phyloP scores from a whole-genome alignment of 2,888 invertebrate genomes.

The Cyaniris semiargus region DNA sequence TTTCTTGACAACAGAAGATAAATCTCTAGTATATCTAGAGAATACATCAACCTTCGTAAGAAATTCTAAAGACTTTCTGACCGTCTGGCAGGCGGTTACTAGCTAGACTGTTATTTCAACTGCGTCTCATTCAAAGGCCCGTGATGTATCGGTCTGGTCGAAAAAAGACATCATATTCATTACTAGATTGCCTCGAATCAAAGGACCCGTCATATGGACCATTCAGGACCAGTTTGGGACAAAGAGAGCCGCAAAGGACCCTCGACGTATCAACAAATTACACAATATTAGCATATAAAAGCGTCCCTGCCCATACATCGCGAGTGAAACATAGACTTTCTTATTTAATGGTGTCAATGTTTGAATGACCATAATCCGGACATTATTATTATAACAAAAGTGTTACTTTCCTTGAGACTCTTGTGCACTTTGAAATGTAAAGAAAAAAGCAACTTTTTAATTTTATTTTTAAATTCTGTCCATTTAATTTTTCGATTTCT shows the following conservation, averaged over 20 bases:
- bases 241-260: slow-evolving; percentile 77
- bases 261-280: slow-evolving; percentile 79
- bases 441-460: slow-evolving; percentile 19
- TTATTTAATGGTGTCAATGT: slow-evolving; percentile 66
- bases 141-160: slow-evolving; percentile 63
- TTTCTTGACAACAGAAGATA: not conserved
- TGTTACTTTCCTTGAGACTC: slow-evolving; percentile 27
- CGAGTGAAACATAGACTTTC: slow-evolving; percentile 64
- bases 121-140: slow-evolving; percentile 55
- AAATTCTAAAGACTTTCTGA: slow-evolving; percentile 45
- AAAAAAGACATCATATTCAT: slow-evolving; percentile 57
- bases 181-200: slow-evolving; percentile 56
- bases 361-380: slow-evolving; percentile 53
- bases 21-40: not conserved
- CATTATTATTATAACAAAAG: slow-evolving; percentile 47
- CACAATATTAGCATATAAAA: slow-evolving; percentile 76
- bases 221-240: slow-evolving; percentile 66
- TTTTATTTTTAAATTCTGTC: slow-evolving; percentile 14
- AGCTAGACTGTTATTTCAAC: slow-evolving; percentile 66
- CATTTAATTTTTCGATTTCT: not conserved
- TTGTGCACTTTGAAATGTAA: not conserved
- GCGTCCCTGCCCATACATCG: slow-evolving; percentile 53
- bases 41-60: slow-evolving; percentile 37
- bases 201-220: slow-evolving; percentile 74
- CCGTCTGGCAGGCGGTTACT: slow-evolving; percentile 45